A percentile compares a stretch with the other conserved stretches of the same genome.
Conservation (phyloP, 1,140 invertebrate species). For the Plodia interpunctella region DNA sequence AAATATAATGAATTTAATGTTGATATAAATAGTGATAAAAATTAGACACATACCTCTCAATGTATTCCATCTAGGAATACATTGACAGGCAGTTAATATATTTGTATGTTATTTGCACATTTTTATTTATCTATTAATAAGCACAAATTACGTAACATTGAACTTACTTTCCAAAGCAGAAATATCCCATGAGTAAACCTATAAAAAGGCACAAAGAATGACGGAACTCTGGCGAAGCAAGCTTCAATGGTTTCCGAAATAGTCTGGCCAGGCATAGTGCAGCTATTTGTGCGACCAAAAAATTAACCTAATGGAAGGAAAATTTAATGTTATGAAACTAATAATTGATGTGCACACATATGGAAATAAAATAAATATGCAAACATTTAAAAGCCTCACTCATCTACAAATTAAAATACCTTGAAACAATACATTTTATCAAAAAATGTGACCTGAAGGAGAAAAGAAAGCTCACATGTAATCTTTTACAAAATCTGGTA, state of each 20-base stretch:
- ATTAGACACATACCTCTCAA: too few relatives aligned
- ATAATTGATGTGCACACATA: slow-evolving; percentile 18
- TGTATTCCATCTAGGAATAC: too few relatives aligned
- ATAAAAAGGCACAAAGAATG: slow-evolving; percentile 86
- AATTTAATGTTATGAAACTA: slow-evolving; percentile 27
- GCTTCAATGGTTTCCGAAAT: slow-evolving; percentile 84
- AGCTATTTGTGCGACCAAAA: slow-evolving; percentile 87
- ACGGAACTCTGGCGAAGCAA: slow-evolving; percentile 82
- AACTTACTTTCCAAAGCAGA: slow-evolving; percentile 91
- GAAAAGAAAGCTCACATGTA: too few relatives aligned
- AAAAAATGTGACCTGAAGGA: too few relatives aligned
- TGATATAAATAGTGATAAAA: too few relatives aligned
- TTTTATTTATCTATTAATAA: too few relatives aligned
- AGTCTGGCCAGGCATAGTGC: slow-evolving; percentile 85
- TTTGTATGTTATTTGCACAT: too few relatives aligned
- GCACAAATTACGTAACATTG: slow-evolving; percentile 13
- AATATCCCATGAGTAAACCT: slow-evolving; percentile 88
- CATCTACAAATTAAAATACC: neutral
- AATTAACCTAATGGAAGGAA: slow-evolving; percentile 85
- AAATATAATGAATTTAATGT: too few relatives aligned
- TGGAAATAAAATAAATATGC: slow-evolving; percentile 4
- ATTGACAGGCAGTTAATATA: too few relatives aligned
- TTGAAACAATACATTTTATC: neutral
- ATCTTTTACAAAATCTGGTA: too few relatives aligned
- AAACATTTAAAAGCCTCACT: neutral